phyloP scores from a whole-genome alignment of 2,888 invertebrate genomes.

The Tanypteryx hageni region DNA sequence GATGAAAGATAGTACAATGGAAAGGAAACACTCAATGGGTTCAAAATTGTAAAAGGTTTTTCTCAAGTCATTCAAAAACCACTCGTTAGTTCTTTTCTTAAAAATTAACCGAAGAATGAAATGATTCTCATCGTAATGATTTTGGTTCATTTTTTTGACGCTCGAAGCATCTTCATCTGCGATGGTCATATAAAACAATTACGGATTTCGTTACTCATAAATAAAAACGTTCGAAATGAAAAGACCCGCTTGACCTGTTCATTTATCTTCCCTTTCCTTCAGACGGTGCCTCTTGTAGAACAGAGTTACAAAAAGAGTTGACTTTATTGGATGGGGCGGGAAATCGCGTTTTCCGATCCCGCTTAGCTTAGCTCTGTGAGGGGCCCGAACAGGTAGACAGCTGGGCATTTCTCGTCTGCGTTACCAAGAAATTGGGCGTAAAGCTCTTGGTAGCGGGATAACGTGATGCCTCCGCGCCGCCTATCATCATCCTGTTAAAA shows the following conservation, averaged over 20 bases:
- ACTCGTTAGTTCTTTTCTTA: slow-evolving; percentile 53
- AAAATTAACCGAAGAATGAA: slow-evolving; percentile 62
- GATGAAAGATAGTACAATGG: slow-evolving; percentile 41
- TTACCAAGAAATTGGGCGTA: slow-evolving; percentile 90
- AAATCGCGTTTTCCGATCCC: slow-evolving; percentile 31
- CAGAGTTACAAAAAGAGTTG: slow-evolving; percentile 60
- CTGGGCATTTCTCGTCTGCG: slow-evolving; percentile 83
- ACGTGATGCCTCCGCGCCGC: slow-evolving; percentile 85
- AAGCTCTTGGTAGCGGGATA: slow-evolving; percentile 88
- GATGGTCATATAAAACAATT: slow-evolving; percentile 46
- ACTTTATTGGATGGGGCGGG: slow-evolving; percentile 33
- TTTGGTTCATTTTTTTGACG: slow-evolving; percentile 56
- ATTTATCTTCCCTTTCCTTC: slow-evolving; percentile 58
- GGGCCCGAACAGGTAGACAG: slow-evolving; percentile 88
- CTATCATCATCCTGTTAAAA: slow-evolving; percentile 87
- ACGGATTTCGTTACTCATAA: slow-evolving; percentile 39
- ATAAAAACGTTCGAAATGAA: slow-evolving; percentile 45
- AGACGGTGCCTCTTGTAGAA: slow-evolving; percentile 61
- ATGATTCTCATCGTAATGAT: slow-evolving; percentile 39
- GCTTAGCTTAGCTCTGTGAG: slow-evolving; percentile 77
- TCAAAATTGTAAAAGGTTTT: slow-evolving; percentile 49
- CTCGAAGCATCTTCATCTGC: slow-evolving; percentile 30
- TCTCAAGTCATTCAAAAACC: slow-evolving; percentile 60
- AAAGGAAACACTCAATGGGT: slow-evolving; percentile 57
- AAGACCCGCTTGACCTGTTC: slow-evolving; percentile 47